Evolutionary conservation across 2,797 vertebrate genomes (phyloP).

Genomic region (Podargus strigoides): DNA sequence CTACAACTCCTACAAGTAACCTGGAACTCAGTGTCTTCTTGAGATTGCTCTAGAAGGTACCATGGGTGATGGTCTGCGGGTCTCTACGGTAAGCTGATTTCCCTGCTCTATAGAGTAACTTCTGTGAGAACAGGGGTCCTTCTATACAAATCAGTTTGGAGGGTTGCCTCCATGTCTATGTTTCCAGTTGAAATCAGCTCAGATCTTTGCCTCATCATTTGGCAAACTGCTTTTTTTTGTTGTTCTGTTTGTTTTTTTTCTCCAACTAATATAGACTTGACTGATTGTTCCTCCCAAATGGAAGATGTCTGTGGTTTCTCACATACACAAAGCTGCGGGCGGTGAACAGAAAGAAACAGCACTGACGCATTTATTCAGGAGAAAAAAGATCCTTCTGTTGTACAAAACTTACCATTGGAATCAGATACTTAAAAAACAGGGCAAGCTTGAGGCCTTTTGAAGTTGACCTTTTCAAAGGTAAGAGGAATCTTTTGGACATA

Average conservation of each 20-base stretch:
- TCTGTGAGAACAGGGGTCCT: not conserved
- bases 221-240: accelerated
- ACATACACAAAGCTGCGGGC: not conserved
- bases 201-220: not conserved
- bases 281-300: not conserved
- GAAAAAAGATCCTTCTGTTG: not conserved
- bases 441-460: not conserved
- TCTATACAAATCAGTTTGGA: not conserved
- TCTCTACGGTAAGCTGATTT: not conserved
- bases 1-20: not conserved
- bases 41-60: not conserved
- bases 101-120: not conserved
- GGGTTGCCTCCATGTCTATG: not conserved
- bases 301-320: not conserved
- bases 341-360: not conserved
- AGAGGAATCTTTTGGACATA: not conserved
- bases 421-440: not conserved
- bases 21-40: not conserved
- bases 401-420: not conserved
- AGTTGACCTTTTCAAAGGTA: not conserved
- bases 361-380: not conserved
- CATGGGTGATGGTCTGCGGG: accelerated
- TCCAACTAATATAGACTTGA: not conserved
- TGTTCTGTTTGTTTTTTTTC: not conserved
- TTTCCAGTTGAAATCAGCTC: not conserved